phyloP scores from a whole-genome alignment of 2,113 vertebrate genomes.

The Nanger granti region DNA sequence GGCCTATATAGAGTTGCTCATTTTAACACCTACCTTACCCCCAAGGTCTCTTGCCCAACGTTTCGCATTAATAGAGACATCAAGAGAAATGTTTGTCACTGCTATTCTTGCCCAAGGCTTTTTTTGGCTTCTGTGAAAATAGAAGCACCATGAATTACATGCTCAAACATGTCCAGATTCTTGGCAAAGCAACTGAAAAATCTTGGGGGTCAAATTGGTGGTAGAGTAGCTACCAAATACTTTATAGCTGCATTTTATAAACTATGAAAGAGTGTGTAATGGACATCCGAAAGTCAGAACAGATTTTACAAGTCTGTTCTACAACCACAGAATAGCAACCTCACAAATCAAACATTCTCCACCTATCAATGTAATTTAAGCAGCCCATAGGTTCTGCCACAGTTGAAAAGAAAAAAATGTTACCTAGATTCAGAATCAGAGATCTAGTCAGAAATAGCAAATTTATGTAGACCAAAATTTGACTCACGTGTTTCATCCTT shows the following conservation, averaged over 20 bases:
- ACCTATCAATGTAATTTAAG: not conserved
- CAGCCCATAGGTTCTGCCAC: not conserved
- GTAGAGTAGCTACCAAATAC: not conserved
- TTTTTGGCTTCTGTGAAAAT: slow-evolving; percentile 68
- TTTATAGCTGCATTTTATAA: slow-evolving; percentile 32
- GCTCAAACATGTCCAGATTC: slow-evolving; percentile 68
- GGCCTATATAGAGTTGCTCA: not conserved
- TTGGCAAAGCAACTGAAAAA: slow-evolving; percentile 63
- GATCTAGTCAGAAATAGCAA: not conserved
- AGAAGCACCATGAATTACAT: slow-evolving; percentile 59
- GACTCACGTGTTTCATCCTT: not conserved
- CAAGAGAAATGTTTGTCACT: slow-evolving; percentile 57
- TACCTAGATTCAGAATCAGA: not conserved
- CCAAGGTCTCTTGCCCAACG: slow-evolving; percentile 12
- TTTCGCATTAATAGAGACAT: slow-evolving; percentile 61
- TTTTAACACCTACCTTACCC: slow-evolving; percentile 28
- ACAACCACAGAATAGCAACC: not conserved
- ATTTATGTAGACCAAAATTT: not conserved
- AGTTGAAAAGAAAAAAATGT: not conserved
- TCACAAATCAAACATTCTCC: not conserved
- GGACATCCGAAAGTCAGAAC: not conserved
- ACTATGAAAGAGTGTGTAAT: not conserved
- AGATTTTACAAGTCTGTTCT: not conserved
- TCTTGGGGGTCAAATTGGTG: slow-evolving; percentile 42
- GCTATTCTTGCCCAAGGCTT: slow-evolving; percentile 64